phyloP scores from a whole-genome alignment of 2,113 vertebrate genomes.

The Haliaeetus leucogaster region DNA sequence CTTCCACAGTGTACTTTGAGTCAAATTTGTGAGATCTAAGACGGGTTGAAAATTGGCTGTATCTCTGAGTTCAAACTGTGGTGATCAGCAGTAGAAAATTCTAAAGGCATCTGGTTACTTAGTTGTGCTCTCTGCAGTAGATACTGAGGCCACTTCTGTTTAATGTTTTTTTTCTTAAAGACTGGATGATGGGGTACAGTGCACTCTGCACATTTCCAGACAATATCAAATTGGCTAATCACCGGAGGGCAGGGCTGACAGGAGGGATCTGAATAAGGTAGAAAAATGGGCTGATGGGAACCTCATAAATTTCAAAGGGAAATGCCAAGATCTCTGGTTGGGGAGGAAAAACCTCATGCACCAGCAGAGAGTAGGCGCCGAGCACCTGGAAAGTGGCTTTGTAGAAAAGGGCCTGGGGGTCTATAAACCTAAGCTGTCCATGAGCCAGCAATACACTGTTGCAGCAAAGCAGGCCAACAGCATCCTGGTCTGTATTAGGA shows the following conservation, averaged over 20 bases:
- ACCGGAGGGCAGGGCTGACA: not conserved
- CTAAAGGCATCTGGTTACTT: not conserved
- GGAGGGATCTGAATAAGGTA: not conserved
- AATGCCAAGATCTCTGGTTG: not conserved
- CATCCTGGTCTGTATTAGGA: not conserved
- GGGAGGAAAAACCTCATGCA: not conserved
- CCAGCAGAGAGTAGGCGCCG: not conserved
- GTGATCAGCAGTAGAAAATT: not conserved
- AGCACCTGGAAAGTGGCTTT: not conserved
- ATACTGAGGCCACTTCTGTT: not conserved
- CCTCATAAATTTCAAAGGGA: not conserved
- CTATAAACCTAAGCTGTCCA: not conserved
- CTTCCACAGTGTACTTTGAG: not conserved
- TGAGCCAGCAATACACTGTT: not conserved
- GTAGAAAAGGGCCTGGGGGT: not conserved
- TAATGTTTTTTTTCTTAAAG: not conserved
- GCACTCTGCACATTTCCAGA: not conserved
- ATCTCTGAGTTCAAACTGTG: not conserved
- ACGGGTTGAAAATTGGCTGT: not conserved
- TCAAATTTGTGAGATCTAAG: not conserved
- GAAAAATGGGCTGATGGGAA: accelerated
- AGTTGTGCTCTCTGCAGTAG: not conserved
- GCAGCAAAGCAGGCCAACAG: not conserved
- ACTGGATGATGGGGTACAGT: not conserved
- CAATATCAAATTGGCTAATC: not conserved